phyloP scores from a whole-genome alignment of 1,140 invertebrate species.

The Lysiphlebus fabarum region DNA sequence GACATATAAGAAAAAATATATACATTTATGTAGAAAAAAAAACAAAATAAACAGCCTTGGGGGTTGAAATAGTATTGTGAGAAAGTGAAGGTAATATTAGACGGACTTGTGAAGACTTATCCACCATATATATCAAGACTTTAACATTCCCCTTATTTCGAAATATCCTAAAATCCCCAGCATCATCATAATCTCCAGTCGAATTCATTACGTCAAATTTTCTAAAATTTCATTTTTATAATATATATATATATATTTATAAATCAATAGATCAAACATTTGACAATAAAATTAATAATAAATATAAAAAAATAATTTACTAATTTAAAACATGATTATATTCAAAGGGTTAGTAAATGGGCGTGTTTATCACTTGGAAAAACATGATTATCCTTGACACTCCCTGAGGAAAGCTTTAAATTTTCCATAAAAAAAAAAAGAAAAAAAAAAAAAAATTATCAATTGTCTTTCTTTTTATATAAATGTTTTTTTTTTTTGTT shows the following conservation, averaged over 20 bases:
- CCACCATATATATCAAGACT: conserved; percentile 10
- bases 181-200: too few species aligned
- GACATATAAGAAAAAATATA: conserved; percentile 3
- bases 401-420: not conserved
- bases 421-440: too few species aligned
- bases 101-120: not conserved
- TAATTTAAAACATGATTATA: conserved; percentile 11
- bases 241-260: too few species aligned
- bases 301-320: too few species aligned
- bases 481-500: too few species aligned
- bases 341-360: conserved; percentile 16
- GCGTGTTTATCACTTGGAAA: conserved; percentile 32
- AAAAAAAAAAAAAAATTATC: too few species aligned
- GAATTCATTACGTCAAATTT: too few species aligned
- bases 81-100: conserved; percentile 16
- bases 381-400: conserved; percentile 38
- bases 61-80: not conserved
- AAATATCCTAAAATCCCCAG: too few species aligned
- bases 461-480: too few species aligned
- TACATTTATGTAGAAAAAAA: not conserved
- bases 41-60: not conserved
- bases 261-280: too few species aligned
- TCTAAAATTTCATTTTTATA: too few species aligned
- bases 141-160: not conserved
- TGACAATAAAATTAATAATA: too few species aligned